phyloP scores from a whole-genome alignment of 2,888 invertebrate genomes.

The Scotopteryx bipunctaria region DNA sequence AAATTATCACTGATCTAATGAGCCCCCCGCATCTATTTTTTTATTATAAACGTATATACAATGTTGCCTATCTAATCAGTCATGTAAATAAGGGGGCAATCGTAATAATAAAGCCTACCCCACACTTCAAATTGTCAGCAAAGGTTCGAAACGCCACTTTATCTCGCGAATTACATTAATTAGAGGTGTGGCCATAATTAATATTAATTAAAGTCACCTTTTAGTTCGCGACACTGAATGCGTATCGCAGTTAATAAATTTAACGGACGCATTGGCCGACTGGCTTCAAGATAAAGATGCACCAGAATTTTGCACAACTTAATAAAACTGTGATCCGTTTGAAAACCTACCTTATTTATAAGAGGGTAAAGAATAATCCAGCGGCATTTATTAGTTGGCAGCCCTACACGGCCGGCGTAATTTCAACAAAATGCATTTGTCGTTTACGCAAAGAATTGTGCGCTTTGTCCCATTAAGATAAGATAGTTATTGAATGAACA shows the following conservation, averaged over 20 bases:
- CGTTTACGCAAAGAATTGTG: slow-evolving; percentile 52
- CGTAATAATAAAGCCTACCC: slow-evolving; percentile 19
- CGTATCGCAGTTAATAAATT: slow-evolving; percentile 83
- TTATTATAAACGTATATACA: not conserved
- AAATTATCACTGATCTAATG: no score
- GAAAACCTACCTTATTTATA: slow-evolving; percentile 38
- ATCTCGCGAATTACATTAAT: slow-evolving; percentile 80
- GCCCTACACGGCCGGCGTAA: slow-evolving; percentile 47
- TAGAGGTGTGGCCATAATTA: slow-evolving; percentile 82
- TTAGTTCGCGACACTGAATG: slow-evolving; percentile 78
- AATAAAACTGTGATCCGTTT: slow-evolving; percentile 20
- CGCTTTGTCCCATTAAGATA: slow-evolving; percentile 55
- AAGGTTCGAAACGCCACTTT: slow-evolving; percentile 60
- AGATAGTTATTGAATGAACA: slow-evolving; percentile 49
- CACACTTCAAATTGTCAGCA: slow-evolving; percentile 27
- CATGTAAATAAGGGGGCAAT: slow-evolving; percentile 1
- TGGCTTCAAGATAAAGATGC: slow-evolving; percentile 76
- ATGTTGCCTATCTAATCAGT: not conserved
- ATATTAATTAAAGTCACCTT: slow-evolving; percentile 83
- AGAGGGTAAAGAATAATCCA: slow-evolving; percentile 25
- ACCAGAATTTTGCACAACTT: slow-evolving; percentile 54
- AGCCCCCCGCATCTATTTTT: no score
- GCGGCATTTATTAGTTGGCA: slow-evolving; percentile 34
- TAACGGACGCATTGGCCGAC: slow-evolving; percentile 72
- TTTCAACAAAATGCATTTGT: slow-evolving; percentile 49